phyloP scores from a whole-genome alignment of 2,888 invertebrate species.

The Ochlodes sylvanus region DNA sequence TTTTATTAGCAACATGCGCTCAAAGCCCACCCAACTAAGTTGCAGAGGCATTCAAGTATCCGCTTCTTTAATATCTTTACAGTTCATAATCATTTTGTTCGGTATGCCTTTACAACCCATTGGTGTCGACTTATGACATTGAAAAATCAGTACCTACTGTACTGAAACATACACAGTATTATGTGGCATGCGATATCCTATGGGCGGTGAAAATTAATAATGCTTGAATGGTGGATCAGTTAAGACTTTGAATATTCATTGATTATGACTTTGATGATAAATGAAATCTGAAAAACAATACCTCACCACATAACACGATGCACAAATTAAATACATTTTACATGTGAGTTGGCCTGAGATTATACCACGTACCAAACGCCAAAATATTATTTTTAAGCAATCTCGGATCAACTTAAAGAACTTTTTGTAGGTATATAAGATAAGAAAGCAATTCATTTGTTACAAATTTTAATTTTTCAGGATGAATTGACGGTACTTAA shows the following conservation, averaged over 20 bases:
- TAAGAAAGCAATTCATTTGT: constrained; percentile 35
- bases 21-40: constrained; percentile 75
- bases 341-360: constrained; percentile 52
- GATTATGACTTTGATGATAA: constrained; percentile 15
- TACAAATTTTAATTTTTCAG: neutral
- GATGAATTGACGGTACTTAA: neutral
- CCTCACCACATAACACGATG: constrained; percentile 83
- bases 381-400: neutral
- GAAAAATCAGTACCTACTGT: constrained; percentile 65
- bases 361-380: no score
- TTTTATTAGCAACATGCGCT: constrained; percentile 84
- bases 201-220: constrained; percentile 48
- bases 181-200: constrained; percentile 77
- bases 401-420: constrained; percentile 37
- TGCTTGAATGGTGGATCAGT: constrained; percentile 34
- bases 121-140: constrained; percentile 76
- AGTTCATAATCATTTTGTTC: neutral
- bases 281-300: constrained; percentile 39
- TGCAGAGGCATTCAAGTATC: constrained; percentile 61
- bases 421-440: constrained; percentile 9
- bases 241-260: neutral
- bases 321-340: constrained; percentile 52
- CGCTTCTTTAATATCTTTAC: neutral
- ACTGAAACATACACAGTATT: constrained; percentile 76
- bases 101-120: constrained; percentile 71